Evolutionary conservation across 2,113 vertebrate species (phyloP).

Genomic region (Lutjanus erythropterus): DNA sequence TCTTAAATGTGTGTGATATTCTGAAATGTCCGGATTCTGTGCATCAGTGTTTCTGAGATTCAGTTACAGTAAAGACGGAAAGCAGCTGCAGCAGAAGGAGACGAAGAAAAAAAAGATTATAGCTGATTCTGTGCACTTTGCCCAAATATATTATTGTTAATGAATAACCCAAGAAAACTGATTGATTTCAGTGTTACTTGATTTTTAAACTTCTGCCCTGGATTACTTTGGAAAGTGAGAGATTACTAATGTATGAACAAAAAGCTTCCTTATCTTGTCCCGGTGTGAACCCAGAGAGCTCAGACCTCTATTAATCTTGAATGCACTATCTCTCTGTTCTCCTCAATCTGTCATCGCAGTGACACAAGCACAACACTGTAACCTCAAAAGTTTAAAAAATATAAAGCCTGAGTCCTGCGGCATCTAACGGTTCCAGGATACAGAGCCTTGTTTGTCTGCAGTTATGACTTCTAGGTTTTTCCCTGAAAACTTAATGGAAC

Average conservation of each 20-base stretch:
- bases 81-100: neutral
- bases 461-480: neutral
- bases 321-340: constrained; percentile 52
- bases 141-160: no score
- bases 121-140: neutral
- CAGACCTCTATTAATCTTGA: constrained; percentile 60
- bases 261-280: constrained; percentile 40
- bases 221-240: constrained; percentile 31
- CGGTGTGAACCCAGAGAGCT: constrained; percentile 30
- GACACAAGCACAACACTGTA: constrained; percentile 28
- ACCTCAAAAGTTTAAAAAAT: constrained; percentile 38
- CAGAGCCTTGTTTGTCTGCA: neutral
- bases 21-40: neutral
- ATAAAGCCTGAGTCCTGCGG: neutral
- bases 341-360: constrained; percentile 52
- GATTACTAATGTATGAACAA: constrained; percentile 46
- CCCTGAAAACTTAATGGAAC: neutral
- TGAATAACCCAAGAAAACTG: neutral
- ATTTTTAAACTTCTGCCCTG: neutral
- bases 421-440: neutral
- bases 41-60: constrained; percentile 17
- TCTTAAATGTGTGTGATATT: constrained; percentile 11
- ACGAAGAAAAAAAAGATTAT: neutral
- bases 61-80: neutral
- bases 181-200: neutral